These are phyloP conservation scores for Strix aluco DNA, from an alignment of 2,113 vertebrate species.

Conservation along the genomic window DNA sequence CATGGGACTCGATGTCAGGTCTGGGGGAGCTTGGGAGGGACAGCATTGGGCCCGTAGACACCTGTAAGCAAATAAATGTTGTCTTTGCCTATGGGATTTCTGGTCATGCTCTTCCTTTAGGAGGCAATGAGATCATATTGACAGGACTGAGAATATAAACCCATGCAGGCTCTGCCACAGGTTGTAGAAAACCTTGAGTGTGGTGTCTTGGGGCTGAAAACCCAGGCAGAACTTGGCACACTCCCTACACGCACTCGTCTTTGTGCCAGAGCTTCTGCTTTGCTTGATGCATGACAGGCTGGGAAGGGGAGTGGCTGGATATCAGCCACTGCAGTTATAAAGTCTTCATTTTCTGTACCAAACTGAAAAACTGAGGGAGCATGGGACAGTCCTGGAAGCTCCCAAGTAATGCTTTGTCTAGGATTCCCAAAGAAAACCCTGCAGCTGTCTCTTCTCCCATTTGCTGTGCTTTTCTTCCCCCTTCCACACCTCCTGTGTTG, in stretches of 20 bases:
- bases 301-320: background rate
- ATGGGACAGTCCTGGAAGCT: background rate
- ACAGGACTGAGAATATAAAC: background rate
- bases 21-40: background rate
- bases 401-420: background rate
- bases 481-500: background rate
- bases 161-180: background rate
- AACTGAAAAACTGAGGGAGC: background rate
- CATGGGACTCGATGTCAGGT: background rate
- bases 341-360: background rate
- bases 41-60: background rate
- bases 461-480: background rate
- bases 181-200: background rate
- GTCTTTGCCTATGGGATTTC: background rate
- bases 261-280: background rate
- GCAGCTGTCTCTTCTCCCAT: background rate
- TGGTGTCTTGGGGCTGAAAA: background rate
- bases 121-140: background rate
- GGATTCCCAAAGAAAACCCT: background rate
- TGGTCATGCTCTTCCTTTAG: background rate
- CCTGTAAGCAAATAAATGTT: background rate
- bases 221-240: background rate
- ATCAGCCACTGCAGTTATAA: background rate
- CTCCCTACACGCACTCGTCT: accelerated
- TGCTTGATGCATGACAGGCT: background rate